Evolutionary conservation across 2,113 vertebrate species (phyloP), one percentile per base, ranked within the genome.

Genomic region (Galbula dea): DNA sequence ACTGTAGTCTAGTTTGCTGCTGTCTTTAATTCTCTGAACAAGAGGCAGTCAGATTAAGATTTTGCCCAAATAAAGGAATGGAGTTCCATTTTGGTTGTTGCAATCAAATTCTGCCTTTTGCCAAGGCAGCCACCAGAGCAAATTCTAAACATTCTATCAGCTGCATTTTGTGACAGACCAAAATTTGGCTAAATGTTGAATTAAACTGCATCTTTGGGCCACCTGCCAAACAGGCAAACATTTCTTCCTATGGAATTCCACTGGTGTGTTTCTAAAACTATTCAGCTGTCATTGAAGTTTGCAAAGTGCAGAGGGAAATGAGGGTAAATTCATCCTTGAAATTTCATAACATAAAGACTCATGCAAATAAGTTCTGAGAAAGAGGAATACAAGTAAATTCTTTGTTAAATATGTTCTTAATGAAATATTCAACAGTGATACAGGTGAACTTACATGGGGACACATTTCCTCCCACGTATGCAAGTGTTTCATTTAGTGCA

Each of bases 341-440:
- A 92, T 57, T 90, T 58, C 78, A 41, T 36, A 82, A 59, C 49
- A 26, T 43, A 83, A 67, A 68, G 29, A 80, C n/a, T 39, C 52
- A 89, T 69, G 51, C 52, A 92, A 88, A 80, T 71, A 77, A 90
- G 61, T 78, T 73, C 43, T 59, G 19, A 66, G 62, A 80, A 75
- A 87, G 55, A 69, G 69, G 86, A 96, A 97, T 85, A 86, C 16
- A 52, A 68, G 55, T n/a, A 67, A 74, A 79, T 87, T 85, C 76
- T 88, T 54, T n/a, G 36, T 39, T 55, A 90, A 90, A 43, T 27
- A n/a, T 51, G 32, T 58, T 94, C 81, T 69, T 94, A 93, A 95
- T 96, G 73, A 96, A 96, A 97, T 95, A 97, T 95, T 93, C 75
- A 61, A 71, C 93, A 92, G 84, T 74, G 89, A 86, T 85, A 71